Base-by-base conservation (phyloP, 2,797 vertebrate species). In the Borostomias antarcticus region DNA sequence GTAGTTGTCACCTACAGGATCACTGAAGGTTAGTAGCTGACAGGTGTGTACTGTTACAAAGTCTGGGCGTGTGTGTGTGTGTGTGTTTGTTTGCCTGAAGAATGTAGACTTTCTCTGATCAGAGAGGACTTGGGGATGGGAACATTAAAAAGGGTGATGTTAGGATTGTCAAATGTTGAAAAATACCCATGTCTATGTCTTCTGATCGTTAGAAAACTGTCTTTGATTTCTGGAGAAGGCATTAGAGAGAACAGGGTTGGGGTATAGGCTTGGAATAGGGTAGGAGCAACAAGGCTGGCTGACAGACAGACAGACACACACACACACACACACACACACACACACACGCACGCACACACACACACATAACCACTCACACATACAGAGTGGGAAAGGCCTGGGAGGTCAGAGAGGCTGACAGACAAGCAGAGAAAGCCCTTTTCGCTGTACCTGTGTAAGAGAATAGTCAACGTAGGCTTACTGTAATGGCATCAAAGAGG, bases 341-440 rank as follows among this genome's bases (percentile, higher is more conserved):
- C 28, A 33, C 60, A 50, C 76, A 60, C 81, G 78, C 73, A 65
- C 73, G 73, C 68, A 80, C 81, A 75, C 75, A 85, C 75, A 74
- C 64, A 76, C 79, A 65, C 68, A 82, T 75, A 47, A 40, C 26
- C 40, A 59, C 11, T 61, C 57, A 66, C n/a, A 30, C 26, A 51
- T 19, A 40, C 48, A 32, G 73, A 81, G 82, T 80, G 77, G 73
- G 60, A 80, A 69, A 71, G 82, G 81, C 78, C 76, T 64, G 84
- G 83, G 78, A 45, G 17, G 43, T 58, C 23, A 63, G 54, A 45
- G 32, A 58, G 19, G 35, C 82, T 79, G 73, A 86, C 77, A 79
- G 78, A 86, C 73, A 82, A 82, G 82, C 82, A 74, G 79, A 75
- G 84, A 84, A 86, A 90, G 90, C 86, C 87, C 89, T 86, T 90